Evolutionary conservation across 1,140 invertebrate genomes (phyloP).

Genomic region (Ceratitis capitata): DNA sequence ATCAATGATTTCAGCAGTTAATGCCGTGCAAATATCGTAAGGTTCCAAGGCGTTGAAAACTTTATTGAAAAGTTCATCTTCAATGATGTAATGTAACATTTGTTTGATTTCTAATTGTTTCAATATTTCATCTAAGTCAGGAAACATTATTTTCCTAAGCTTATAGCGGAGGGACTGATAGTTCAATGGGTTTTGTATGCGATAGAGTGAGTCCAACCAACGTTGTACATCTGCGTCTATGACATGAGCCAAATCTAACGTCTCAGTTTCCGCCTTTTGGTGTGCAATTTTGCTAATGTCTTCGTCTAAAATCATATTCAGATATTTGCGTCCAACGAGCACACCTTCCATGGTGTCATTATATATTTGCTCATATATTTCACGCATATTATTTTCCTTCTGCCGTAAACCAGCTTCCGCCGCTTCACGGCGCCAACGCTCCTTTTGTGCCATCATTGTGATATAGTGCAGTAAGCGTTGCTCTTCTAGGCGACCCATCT

Average conservation of each 20-base stretch:
- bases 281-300: constrained; percentile 71
- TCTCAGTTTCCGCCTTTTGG: constrained; percentile 68
- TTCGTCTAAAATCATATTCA: constrained; percentile 73
- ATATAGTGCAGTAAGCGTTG: constrained; percentile 76
- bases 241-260: constrained; percentile 69
- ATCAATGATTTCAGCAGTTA: constrained; percentile 52
- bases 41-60: constrained; percentile 49
- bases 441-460: constrained; percentile 73
- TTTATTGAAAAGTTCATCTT: constrained; percentile 51
- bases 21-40: constrained; percentile 46
- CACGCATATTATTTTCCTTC: constrained; percentile 70
- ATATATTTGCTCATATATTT: constrained; percentile 78
- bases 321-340: constrained; percentile 63
- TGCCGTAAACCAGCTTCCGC: constrained; percentile 74
- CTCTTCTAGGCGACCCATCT: constrained; percentile 74
- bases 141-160: constrained; percentile 47
- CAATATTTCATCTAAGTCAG: constrained; percentile 40
- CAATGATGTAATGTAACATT: constrained; percentile 49
- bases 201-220: constrained; percentile 66
- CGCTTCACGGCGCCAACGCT: constrained; percentile 73
- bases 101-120: constrained; percentile 46
- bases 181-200: constrained; percentile 60
- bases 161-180: constrained; percentile 56
- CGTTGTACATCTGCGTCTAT: constrained; percentile 67
- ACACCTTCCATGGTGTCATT: constrained; percentile 45